Evolutionary conservation across 1,140 invertebrate species (phyloP).

Genomic region (Brachionus koreanus): DNA sequence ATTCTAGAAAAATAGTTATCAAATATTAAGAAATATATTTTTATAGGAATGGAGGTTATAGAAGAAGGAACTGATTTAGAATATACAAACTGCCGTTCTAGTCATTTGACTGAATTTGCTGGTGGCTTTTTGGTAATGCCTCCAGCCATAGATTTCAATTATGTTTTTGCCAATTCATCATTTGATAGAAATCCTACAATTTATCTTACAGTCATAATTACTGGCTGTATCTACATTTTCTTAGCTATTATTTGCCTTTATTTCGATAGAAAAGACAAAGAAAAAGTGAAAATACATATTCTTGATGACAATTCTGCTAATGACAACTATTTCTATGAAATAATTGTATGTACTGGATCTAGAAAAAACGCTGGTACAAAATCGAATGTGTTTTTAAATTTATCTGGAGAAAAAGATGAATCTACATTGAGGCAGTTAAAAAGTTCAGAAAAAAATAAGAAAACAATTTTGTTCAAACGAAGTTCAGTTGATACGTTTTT

Average conservation of each 20-base stretch:
- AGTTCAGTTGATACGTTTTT: conserved; percentile 57
- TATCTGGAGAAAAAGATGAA: conserved; percentile 41
- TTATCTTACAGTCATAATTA: conserved; percentile 61
- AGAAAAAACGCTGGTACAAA: conserved; percentile 54
- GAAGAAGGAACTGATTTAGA: conserved; percentile 43
- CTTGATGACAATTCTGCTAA: conserved; percentile 59
- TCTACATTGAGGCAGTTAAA: neutral
- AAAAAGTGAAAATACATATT: conserved; percentile 60
- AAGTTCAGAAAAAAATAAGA: conserved; percentile 22
- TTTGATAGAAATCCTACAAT: conserved; percentile 63
- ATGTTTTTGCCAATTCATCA: conserved; percentile 58
- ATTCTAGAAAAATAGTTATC: neutral
- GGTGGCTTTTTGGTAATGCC: conserved; percentile 57
- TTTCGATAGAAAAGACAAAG: conserved; percentile 58
- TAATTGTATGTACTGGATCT: conserved; percentile 61
- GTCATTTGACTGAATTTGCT: conserved; percentile 57
- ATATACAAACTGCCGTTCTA: conserved; percentile 51
- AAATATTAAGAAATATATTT: neutral
- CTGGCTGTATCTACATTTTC: conserved; percentile 58
- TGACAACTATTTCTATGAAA: conserved; percentile 63
- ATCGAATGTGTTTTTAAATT: conserved; percentile 45
- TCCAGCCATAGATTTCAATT: conserved; percentile 58
- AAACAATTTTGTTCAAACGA: conserved; percentile 47
- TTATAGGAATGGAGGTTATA: conserved; percentile 1
- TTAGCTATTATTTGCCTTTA: conserved; percentile 47